Evolutionary conservation across 2,888 invertebrate species (phyloP).

Genomic region (Pseudoips prasinana): DNA sequence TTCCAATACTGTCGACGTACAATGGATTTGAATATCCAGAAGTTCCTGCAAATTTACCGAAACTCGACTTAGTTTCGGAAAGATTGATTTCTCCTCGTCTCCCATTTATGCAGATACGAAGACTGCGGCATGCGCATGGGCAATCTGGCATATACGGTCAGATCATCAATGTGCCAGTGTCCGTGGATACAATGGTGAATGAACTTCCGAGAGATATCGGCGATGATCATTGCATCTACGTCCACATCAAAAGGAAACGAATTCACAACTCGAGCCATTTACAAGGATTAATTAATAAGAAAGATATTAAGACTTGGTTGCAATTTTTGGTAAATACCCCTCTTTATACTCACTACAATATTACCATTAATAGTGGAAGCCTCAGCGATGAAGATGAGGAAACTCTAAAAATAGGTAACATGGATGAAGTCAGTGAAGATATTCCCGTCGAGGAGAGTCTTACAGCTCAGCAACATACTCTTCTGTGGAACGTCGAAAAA

Average conservation of each 20-base stretch:
- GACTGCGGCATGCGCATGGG: constrained; percentile 34
- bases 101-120: constrained; percentile 39
- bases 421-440: constrained; percentile 31
- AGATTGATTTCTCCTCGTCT: constrained; percentile 35
- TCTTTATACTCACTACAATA: constrained; percentile 35
- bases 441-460: constrained; percentile 35
- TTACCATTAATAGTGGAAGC: constrained; percentile 36
- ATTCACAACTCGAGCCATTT: constrained; percentile 42
- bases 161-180: constrained; percentile 48
- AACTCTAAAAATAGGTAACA: constrained; percentile 18
- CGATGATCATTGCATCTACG: constrained; percentile 45
- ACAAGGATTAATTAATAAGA: constrained; percentile 34
- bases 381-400: constrained; percentile 27
- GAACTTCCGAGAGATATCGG: constrained; percentile 40
- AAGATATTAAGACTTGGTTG: constrained; percentile 39
- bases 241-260: constrained; percentile 36
- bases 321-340: constrained; percentile 32
- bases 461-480: constrained; percentile 35
- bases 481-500: constrained; percentile 45
- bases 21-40: constrained; percentile 36
- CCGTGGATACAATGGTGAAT: constrained; percentile 44
- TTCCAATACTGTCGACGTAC: constrained; percentile 21
- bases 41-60: constrained; percentile 31
- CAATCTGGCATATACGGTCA: constrained; percentile 35
- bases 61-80: constrained; percentile 27